These are phyloP conservation scores for Holothuria scabra DNA, from an alignment of 53 echinoderm and acorn worm genomes.

Conservation along the genomic window DNA sequence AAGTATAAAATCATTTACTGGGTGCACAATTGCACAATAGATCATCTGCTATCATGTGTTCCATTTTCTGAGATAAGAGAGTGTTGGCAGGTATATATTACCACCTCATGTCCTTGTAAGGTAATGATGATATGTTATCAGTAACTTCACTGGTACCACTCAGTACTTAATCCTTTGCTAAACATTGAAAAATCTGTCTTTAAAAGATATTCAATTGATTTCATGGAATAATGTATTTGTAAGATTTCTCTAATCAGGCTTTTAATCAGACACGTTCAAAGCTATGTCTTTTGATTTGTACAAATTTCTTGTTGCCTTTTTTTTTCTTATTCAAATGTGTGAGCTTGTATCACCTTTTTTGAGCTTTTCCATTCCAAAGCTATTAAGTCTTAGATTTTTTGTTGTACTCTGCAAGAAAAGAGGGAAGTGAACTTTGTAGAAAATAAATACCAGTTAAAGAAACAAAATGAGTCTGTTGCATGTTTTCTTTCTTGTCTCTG, in stretches of 20 bases:
- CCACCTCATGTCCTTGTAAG: too few relatives aligned
- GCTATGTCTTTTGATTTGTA: constrained; percentile 10
- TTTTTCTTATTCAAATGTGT: background rate
- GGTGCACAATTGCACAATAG: too few relatives aligned
- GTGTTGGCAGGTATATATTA: too few relatives aligned
- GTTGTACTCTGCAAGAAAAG: background rate
- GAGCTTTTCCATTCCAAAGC: constrained; percentile 36
- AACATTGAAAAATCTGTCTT: too few relatives aligned
- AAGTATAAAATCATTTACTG: too few relatives aligned
- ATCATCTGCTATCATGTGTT: too few relatives aligned
- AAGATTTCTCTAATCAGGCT: background rate
- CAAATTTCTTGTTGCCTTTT: constrained; percentile 20
- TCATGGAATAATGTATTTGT: too few relatives aligned
- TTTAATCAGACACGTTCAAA: constrained; percentile 12
- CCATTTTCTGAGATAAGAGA: too few relatives aligned
- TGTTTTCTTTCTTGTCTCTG: background rate
- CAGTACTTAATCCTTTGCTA: too few relatives aligned
- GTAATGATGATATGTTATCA: too few relatives aligned
- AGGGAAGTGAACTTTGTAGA: constrained; percentile 22
- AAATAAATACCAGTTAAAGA: constrained; percentile 12
- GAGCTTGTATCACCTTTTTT: constrained; percentile 23
- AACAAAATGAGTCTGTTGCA: background rate
- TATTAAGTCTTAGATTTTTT: background rate
- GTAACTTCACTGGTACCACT: too few relatives aligned
- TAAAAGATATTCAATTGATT: too few relatives aligned